Evolutionary conservation across 2,888 invertebrate species (phyloP), one percentile per base, ranked within the genome.

Genomic region (Erpobdella octoculata): DNA sequence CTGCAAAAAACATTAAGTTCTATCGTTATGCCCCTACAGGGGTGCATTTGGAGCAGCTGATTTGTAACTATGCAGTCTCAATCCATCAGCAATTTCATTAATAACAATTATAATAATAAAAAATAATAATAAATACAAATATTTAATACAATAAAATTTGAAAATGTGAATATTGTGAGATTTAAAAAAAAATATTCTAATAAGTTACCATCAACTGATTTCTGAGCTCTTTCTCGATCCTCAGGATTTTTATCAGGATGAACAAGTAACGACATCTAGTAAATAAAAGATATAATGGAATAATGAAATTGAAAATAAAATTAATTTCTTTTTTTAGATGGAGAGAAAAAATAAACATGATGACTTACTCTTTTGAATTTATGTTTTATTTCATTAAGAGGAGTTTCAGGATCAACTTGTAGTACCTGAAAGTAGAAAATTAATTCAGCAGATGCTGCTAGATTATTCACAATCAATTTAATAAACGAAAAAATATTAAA

Each of bases 221-320:
- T 82, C 76, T 98, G 94, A 1, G 98, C 93, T 82, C 94, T 87
- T 72, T 97, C 97, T 36, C 88, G 86, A 83, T 98, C 93, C 85
- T 97, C 93, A 85, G 90, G 90, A 86, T 99, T 99, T 86, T 98
- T 99, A 83, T 99, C 98, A 31, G 98, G 98, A 89, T 99, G 98
- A 41, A 98, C 95, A 79, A 98, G 87, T 83, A 98, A 93, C 25
- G 98, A 97, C 80, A 97, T 87, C 85, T 88, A 81, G 46, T 58
- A 71, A 37, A 59, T 41, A n/a, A 41, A 21, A 15, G 6, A 41
- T 36, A 70, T 3, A 68, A 68, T 58, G 12, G 35, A 37, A n/a
- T 36, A 59, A 69, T 62, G n/a, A 73, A 67, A 75, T 62, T 41
- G 35, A 15, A 12, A 61, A 25, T 28, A 21, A 18, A 5, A 4